Base-by-base conservation (phyloP, 2,113 vertebrate species). In the Madoqua kirkii region DNA sequence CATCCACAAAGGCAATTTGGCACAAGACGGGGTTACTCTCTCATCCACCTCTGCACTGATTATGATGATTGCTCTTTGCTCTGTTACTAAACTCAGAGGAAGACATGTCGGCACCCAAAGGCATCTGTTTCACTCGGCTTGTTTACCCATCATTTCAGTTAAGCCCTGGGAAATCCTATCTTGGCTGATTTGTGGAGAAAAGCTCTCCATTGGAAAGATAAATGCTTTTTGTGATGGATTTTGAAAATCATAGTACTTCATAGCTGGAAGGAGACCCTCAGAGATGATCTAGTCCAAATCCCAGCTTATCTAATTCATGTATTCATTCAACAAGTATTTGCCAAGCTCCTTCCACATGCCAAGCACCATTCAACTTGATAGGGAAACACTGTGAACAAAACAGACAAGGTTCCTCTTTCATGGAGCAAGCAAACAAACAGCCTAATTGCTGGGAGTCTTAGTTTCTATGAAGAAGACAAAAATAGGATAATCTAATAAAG, bases 1-100 rank as follows among this genome's bases (percentile, higher is more conserved):
- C 55, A 89, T 96, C 71, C 62, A 91, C 95, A 89, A 96, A 97
- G 91, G 94, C 96, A 90, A 96, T 93, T 96, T 98, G 97, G 98
- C 98, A 91, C 52, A 91, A 54, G 54, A 96, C 54, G 36, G 25
- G 95, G 64, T 89, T 92, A 48, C 87, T 96, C 95, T 94, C 97
- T 64, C 81, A 85, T 85, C 87, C 88, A 95, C 95, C 96, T 97
- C 96, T 91, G 67, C 33, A 57, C 81, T 95, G 96, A 96, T 97
- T 96, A 91, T 13, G 31, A 87, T 57, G 96, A 95, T 84, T 90
- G 95, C 79, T 92, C 93, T 96, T 93, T 90, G 71, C 95, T 96
- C 94, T 82, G 64, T 74, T 89, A 94, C 82, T 92, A 91, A 95
- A 96, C 85, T 96, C 88, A 45, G 71, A 95, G 91, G 74, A 98